Percentiles rank a stretch among this genome's conserved stretches.
Evolutionary conservation across 2,113 vertebrate species (phyloP).

Genomic region (Corythoichthys intestinalis): DNA sequence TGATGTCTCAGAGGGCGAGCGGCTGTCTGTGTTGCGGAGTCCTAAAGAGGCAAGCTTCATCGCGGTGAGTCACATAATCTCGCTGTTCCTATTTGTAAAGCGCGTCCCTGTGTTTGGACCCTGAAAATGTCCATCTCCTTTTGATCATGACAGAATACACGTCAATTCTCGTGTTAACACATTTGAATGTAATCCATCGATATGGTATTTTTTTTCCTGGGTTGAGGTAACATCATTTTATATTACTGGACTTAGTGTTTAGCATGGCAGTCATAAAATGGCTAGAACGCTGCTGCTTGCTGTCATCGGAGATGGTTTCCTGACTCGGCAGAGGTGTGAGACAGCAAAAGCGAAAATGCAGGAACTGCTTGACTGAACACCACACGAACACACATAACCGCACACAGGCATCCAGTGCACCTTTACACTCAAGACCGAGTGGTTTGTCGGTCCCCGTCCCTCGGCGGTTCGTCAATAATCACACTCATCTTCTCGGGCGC

Average conservation of each 20-base stretch:
- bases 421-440: neutral
- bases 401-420: neutral
- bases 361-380: neutral
- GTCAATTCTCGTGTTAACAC: neutral
- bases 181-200: neutral
- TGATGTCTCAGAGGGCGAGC: slow-evolving; percentile 60
- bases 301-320: slow-evolving; percentile 58
- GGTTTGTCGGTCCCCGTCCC: neutral
- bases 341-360: neutral
- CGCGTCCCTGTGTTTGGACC: slow-evolving; percentile 1
- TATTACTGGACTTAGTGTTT: slow-evolving; percentile 7
- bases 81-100: slow-evolving; percentile 5
- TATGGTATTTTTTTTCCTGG: neutral
- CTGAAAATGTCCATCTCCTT: neutral
- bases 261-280: slow-evolving; percentile 33
- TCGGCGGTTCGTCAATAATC: slow-evolving; percentile 13
- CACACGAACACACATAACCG: slow-evolving; percentile 1
- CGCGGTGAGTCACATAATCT: slow-evolving; percentile 64
- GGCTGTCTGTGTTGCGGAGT: slow-evolving; percentile 63
- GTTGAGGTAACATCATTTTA: neutral
- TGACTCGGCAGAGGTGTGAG: slow-evolving; percentile 60
- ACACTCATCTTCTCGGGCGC: slow-evolving; percentile 8
- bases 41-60: slow-evolving; percentile 65
- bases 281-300: slow-evolving; percentile 27
- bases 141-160: neutral